A percentile compares a stretch with the other conserved stretches of the same genome.
Evolutionary conservation across 1,140 invertebrate genomes (phyloP).

Genomic region (Drosophila melanica): DNA sequence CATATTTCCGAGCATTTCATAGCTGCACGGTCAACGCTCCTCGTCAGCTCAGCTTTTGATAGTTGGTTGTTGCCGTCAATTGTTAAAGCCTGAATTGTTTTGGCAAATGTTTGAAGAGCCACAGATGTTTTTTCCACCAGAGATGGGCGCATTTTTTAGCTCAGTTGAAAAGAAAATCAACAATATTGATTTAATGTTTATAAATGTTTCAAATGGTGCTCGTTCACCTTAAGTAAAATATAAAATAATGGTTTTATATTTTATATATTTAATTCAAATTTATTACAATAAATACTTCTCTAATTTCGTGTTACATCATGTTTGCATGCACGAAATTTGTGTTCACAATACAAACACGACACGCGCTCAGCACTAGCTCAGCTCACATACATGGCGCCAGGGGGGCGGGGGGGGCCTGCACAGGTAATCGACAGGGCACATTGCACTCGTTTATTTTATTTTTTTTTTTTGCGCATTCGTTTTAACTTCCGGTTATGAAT

Average conservation of each 20-base stretch:
- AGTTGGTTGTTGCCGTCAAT: slow-evolving; percentile 70
- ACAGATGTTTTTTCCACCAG: neutral
- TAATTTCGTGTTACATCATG: no score
- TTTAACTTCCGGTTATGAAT: slow-evolving; percentile 77
- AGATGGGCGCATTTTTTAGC: no score
- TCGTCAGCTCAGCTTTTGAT: slow-evolving; percentile 8
- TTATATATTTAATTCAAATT: no score
- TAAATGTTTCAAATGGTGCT: no score
- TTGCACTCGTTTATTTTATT: slow-evolving; percentile 48
- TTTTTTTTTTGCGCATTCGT: neutral
- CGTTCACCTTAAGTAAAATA: no score
- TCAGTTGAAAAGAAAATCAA: no score
- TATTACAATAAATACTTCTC: no score
- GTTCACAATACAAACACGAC: neutral
- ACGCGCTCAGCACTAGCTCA: slow-evolving; percentile 11
- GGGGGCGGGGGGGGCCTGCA: neutral
- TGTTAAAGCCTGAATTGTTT: slow-evolving; percentile 72
- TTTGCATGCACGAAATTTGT: neutral
- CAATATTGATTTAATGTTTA: no score
- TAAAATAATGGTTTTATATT: no score
- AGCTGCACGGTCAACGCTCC: slow-evolving; percentile 63
- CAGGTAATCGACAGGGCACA: slow-evolving; percentile 40
- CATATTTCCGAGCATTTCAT: slow-evolving; percentile 24
- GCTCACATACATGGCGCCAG: slow-evolving; percentile 12
- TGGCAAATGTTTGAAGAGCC: neutral